A percentile compares a stretch with the other conserved stretches of the same genome.
Conservation (phyloP, 2,797 vertebrate species). For the Halcyon smyrnensis region DNA sequence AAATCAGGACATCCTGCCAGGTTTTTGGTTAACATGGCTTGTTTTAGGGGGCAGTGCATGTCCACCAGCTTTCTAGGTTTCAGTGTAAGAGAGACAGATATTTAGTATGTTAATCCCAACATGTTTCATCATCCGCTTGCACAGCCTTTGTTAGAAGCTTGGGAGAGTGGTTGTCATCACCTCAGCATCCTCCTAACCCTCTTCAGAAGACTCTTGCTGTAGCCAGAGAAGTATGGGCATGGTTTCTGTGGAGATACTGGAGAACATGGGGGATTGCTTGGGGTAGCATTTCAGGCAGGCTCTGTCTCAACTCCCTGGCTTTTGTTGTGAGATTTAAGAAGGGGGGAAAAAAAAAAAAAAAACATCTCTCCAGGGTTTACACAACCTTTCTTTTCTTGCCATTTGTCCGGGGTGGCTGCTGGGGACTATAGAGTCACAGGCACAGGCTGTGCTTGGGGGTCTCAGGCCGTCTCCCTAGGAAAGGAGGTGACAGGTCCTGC, state of each 20-base stretch:
- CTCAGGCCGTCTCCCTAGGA: neutral
- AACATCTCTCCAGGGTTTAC: neutral
- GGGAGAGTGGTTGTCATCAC: neutral
- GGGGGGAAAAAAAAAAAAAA: too few relatives aligned
- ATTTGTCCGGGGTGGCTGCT: neutral
- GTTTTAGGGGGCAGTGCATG: neutral
- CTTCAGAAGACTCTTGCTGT: neutral
- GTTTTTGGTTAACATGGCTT: neutral
- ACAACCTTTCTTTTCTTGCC: neutral
- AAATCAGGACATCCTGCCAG: too few relatives aligned
- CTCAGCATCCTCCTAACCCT: neutral
- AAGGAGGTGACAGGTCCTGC: neutral
- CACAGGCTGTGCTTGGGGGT: neutral
- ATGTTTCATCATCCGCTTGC: neutral
- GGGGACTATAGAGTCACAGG: neutral
- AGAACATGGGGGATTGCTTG: neutral
- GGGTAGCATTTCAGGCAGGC: neutral
- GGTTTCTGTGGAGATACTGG: neutral
- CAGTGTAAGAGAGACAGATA: neutral
- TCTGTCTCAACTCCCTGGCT: neutral
- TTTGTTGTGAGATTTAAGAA: neutral
- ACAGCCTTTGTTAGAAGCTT: neutral
- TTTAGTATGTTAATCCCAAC: neutral
- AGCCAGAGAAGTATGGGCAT: neutral
- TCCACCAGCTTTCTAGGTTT: neutral